These are phyloP conservation scores for Zenarchopterus dispar DNA, from an alignment of 2,797 vertebrate genomes.

Conservation along the genomic window DNA sequence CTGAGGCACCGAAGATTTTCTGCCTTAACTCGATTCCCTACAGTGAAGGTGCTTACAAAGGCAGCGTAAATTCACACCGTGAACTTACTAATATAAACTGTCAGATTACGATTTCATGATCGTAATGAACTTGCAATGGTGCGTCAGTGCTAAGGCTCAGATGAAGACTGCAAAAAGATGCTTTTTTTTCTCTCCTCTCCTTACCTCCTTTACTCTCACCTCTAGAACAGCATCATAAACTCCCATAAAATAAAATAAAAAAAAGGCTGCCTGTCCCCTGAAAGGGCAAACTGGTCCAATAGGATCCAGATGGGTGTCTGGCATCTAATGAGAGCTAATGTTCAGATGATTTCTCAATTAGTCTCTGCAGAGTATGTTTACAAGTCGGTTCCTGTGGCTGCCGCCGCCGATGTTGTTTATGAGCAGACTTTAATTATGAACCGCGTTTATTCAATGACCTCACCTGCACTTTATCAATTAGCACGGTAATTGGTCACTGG, in stretches of 20 bases:
- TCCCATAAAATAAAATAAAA: neutral
- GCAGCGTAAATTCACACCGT: constrained; percentile 28
- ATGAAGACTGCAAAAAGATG: constrained; percentile 2
- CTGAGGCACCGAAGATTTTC: constrained; percentile 34
- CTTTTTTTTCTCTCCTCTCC: neutral
- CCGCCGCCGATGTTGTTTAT: constrained; percentile 46
- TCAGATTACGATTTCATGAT: constrained; percentile 35
- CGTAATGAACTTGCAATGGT: constrained; percentile 15
- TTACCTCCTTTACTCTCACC: neutral
- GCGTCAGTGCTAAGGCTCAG: constrained; percentile 37
- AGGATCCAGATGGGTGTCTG: constrained; percentile 53
- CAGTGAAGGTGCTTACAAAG: constrained; percentile 22
- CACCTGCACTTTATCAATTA: constrained; percentile 67
- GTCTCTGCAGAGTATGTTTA: constrained; percentile 40
- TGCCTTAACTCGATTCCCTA: constrained; percentile 25
- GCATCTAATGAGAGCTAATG: constrained; percentile 60
- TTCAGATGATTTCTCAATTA: constrained; percentile 69
- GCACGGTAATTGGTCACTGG: constrained; percentile 66
- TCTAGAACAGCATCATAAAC: neutral
- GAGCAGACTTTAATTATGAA: constrained; percentile 62
- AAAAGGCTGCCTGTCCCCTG: constrained; percentile 18
- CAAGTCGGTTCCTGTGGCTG: constrained; percentile 28
- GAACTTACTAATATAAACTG: constrained; percentile 32
- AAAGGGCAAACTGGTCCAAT: constrained; percentile 38
- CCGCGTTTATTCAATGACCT: constrained; percentile 51